Base-by-base conservation (phyloP, 1,140 invertebrate genomes). In the Drosophila ogumai region DNA sequence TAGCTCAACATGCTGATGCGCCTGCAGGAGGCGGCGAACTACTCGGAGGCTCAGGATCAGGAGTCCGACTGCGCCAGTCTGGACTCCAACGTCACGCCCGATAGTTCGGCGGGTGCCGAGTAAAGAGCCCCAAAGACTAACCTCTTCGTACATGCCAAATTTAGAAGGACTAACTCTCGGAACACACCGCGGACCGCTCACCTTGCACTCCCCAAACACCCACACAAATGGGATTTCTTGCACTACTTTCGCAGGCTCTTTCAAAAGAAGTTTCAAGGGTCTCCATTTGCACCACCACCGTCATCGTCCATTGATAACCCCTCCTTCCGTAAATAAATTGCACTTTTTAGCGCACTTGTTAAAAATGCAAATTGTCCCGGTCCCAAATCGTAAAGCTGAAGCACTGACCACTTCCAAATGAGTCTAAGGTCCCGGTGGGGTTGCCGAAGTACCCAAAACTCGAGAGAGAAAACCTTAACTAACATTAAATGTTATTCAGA, bases 1-100 rank as follows among this genome's bases (percentile, higher is more conserved):
- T 93, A 98, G 96, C 94, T 98, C 67, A 99, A 98, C 84, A 99
- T 98, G 98, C 92, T 99, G 85, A 98, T 98, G 97, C 95, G 97
- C 72, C 94, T 99, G 47, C 98, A 98, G 94, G 98, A 98, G 93
- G 98, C 97, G 13, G 97, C 97, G 50, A 98, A 97, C 93, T 98
- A 97, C 93, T 96, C 96, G 69, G 96, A 96, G 90, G 96, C 96
- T 57, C 96, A 96, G 93, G 96, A 95, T 81, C 96, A 97, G 88
- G 96, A 97, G 90, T 96, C 95, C 0, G 96, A 97, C 86, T 96
- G 96, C 69, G 96, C 96, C 28, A 97, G 95, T 90, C 92, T 96
- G 77, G 96, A 96, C 91, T 96, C 95, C 41, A 95, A 95, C 93
- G 93, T 95, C 69, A 95, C 95, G 12, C 95, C 95, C 68, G 94